Percentiles rank a stretch among this genome's conserved stretches.
These are phyloP conservation scores for Phrynosoma platyrhinos DNA, from an alignment of 2,113 vertebrate genomes.

Conservation along the genomic window DNA sequence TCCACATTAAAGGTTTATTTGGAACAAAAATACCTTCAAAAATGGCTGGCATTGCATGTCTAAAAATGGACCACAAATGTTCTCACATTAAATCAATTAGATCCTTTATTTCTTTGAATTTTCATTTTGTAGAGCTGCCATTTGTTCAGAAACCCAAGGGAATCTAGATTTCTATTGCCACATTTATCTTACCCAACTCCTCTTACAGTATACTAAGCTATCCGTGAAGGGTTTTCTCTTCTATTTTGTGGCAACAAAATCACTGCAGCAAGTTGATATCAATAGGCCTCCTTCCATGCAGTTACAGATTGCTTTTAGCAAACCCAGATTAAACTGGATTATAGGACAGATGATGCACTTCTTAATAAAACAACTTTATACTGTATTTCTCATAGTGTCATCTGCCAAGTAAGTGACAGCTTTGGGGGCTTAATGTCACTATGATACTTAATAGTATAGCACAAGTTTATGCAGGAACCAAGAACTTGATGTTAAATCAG, in stretches of 20 bases:
- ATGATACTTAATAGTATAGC: neutral
- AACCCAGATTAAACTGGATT: neutral
- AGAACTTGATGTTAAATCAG: neutral
- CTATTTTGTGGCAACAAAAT: neutral
- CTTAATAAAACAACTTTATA: slow-evolving; percentile 24
- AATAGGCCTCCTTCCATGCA: neutral
- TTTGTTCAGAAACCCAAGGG: neutral
- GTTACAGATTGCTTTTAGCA: neutral
- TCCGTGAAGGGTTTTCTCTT: neutral
- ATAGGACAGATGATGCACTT: neutral
- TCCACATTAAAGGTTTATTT: slow-evolving; percentile 16
- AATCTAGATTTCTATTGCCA: neutral
- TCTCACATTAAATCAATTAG: neutral
- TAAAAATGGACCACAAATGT: neutral
- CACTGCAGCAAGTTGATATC: neutral
- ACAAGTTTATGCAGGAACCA: neutral
- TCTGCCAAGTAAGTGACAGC: slow-evolving; percentile 2
- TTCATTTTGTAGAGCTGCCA: neutral
- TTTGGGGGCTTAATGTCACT: neutral
- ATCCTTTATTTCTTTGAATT: neutral
- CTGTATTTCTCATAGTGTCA: neutral
- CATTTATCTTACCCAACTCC: neutral
- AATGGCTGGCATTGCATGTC: neutral
- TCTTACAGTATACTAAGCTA: neutral
- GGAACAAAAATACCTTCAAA: neutral